Evolutionary conservation across 2,113 vertebrate species (phyloP).

Genomic region (Poicephalus meyeri): DNA sequence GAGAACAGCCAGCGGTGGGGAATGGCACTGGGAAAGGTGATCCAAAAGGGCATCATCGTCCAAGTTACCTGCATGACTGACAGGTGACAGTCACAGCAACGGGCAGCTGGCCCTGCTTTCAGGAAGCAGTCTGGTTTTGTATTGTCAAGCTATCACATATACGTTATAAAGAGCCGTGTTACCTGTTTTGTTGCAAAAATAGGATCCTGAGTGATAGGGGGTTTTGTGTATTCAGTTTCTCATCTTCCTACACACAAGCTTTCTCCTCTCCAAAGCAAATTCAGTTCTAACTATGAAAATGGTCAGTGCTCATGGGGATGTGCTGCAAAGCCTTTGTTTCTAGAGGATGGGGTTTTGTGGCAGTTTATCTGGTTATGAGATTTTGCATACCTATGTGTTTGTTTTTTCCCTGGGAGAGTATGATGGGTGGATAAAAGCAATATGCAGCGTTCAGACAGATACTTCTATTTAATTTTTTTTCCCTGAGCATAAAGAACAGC

Average conservation of each 20-base stretch:
- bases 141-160: background rate
- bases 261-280: background rate
- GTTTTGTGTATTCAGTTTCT: background rate
- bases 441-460: background rate
- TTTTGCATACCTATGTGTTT: background rate
- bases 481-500: background rate
- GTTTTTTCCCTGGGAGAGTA: background rate
- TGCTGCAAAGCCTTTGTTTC: background rate
- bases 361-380: background rate
- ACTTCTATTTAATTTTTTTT: background rate
- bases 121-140: background rate
- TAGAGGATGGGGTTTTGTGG: background rate
- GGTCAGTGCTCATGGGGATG: background rate
- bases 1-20: background rate
- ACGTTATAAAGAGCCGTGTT: accelerated
- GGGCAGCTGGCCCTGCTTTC: background rate
- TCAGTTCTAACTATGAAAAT: background rate
- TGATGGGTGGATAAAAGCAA: background rate
- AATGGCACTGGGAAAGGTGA: background rate
- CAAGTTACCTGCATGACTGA: background rate
- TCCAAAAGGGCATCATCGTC: background rate
- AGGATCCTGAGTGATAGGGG: background rate
- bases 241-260: background rate
- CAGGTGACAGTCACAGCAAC: accelerated
- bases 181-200: background rate